A percentile compares a stretch with the other conserved stretches of the same genome.
phyloP scores from a whole-genome alignment of 1,140 invertebrate genomes.

The Lepidurus arcticus region DNA sequence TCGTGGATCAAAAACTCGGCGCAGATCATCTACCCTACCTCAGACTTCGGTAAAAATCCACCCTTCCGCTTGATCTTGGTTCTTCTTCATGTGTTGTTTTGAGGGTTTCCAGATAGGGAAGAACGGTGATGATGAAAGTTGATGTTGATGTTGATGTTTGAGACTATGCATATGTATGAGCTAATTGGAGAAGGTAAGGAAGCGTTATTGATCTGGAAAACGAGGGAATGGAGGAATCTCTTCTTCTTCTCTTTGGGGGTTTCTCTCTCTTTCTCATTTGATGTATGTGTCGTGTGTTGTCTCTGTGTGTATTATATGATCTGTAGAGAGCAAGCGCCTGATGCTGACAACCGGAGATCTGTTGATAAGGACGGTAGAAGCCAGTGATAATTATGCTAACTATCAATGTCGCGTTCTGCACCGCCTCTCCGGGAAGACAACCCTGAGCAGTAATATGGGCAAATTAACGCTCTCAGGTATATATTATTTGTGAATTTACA shows the following conservation, averaged over 20 bases:
- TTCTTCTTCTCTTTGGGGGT: conserved; percentile 16
- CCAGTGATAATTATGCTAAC: conserved; percentile 39
- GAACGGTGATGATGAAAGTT: neutral
- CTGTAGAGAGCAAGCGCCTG: conserved; percentile 46
- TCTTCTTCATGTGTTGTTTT: neutral
- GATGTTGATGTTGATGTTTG: neutral
- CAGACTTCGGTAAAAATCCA: conserved; percentile 58
- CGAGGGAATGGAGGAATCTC: neutral
- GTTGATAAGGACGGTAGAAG: conserved; percentile 40
- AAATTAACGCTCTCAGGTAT: conserved; percentile 51
- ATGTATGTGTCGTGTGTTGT: conserved; percentile 29
- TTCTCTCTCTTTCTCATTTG: neutral
- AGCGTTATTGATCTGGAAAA: neutral
- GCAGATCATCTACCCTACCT: conserved; percentile 66
- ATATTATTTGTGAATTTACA: conserved; percentile 29
- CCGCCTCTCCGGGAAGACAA: conserved; percentile 45
- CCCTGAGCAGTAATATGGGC: conserved; percentile 46
- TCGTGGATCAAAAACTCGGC: conserved; percentile 73
- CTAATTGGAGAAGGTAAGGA: neutral
- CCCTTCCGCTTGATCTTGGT: neutral
- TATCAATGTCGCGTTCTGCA: conserved; percentile 47
- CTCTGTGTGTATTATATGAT: conserved; percentile 50
- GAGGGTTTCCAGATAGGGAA: neutral
- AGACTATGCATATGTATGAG: conserved; percentile 5
- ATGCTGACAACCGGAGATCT: conserved; percentile 41